phyloP scores from a whole-genome alignment of 2,113 vertebrate genomes.

The Eulemur rufifrons region DNA sequence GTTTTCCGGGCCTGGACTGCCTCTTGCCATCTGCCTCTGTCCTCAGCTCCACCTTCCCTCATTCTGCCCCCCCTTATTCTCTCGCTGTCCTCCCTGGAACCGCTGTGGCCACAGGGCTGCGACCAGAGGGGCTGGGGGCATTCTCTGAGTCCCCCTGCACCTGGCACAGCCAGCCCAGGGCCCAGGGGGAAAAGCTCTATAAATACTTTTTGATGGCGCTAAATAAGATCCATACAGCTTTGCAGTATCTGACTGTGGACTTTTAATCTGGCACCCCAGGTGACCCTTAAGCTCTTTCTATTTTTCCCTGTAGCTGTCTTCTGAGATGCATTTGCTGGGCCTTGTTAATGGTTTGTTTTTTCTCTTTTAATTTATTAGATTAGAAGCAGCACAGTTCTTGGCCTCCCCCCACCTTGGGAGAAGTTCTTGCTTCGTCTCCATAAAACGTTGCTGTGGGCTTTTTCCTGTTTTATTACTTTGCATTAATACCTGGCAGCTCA shows the following conservation, averaged over 20 bases:
- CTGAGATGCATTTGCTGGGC: neutral
- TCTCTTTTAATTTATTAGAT: constrained; percentile 35
- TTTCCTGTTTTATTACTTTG: constrained; percentile 19
- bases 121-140: neutral
- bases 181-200: neutral
- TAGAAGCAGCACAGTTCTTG: constrained; percentile 4
- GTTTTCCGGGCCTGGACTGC: neutral
- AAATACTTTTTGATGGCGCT: neutral
- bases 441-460: neutral
- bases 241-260: neutral
- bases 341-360: constrained; percentile 21
- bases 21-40: neutral
- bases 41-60: neutral
- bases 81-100: no score
- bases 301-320: neutral
- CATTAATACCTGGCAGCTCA: neutral
- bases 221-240: neutral
- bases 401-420: neutral
- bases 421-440: neutral
- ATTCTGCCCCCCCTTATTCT: neutral
- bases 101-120: neutral
- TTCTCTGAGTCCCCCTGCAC: neutral
- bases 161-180: neutral
- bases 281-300: neutral
- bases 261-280: neutral